Conservation (phyloP, 2,113 vertebrate genomes). For the Coracopsis vasa region DNA sequence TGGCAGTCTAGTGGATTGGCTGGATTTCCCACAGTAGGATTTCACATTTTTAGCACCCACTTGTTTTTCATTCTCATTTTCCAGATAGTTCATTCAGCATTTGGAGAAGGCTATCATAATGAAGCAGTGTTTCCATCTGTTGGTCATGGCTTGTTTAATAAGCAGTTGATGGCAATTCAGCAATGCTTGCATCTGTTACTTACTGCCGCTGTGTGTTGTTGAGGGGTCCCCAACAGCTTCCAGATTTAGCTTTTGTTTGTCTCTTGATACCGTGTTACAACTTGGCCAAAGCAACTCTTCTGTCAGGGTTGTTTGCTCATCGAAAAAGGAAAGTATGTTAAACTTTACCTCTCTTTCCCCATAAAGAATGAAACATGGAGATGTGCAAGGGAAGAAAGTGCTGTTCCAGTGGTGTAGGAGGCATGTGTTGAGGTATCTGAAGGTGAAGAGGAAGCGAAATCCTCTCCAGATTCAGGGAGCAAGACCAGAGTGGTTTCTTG, state of each 20-base stretch:
- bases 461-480: neutral
- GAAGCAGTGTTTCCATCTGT: conserved; percentile 40
- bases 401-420: neutral
- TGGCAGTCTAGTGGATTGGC: neutral
- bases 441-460: neutral
- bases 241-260: neutral
- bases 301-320: neutral
- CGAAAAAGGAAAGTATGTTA: neutral
- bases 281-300: neutral
- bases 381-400: neutral
- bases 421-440: neutral
- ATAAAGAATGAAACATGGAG: neutral
- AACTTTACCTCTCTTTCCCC: neutral
- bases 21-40: neutral
- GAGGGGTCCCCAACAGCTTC: neutral
- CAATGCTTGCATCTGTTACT: neutral
- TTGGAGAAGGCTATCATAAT: conserved; percentile 7
- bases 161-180: conserved; percentile 11
- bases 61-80: conserved; percentile 11
- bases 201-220: conserved; percentile 17
- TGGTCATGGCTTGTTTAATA: conserved; percentile 20
- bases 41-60: conserved; percentile 27
- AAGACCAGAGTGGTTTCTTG: neutral
- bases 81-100: neutral
- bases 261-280: neutral